Evolutionary conservation across 2,888 invertebrate genomes (phyloP), one percentile per base, ranked within the genome.

Genomic region (Eristalinus aeneus): DNA sequence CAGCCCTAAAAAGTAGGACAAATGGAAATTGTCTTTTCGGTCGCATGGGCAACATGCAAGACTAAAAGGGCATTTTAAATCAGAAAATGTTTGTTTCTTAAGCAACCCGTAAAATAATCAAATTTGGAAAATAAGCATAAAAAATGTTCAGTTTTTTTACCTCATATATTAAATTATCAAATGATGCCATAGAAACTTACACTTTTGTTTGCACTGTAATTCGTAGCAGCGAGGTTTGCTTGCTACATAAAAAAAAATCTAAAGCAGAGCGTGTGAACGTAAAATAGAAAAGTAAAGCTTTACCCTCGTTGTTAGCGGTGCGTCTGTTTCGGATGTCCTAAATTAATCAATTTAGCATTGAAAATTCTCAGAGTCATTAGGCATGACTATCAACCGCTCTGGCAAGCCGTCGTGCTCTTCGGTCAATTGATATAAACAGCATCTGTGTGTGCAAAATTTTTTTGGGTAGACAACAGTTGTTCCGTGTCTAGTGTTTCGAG

Each of bases 271-370:
- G 46, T 46, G 46, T 16, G 46, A 16, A 46, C 16, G 16, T 46
- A 16, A 46, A 46, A 6, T n/a, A 46, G n/a, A 16, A 46, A 46
- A n/a, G 5, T 1, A 1, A 39, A 20, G 8, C n/a, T 8, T 46
- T 16, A 46, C 46, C 46, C 46, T 27, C 46, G 16, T 16, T 16
- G 16, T 46, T 16, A 46, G 8, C 46, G 16, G 46, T 1, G 46
- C 63, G 39, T 31, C 46, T 27, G 39, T 60, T 16, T 73, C 60
- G 79, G 72, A 72, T 34, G 61, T 67, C 23, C 54, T 63, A 73
- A 79, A 79, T 73, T 79, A 79, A 73, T 53, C 67, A 79, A 79
- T 73, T 79, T 68, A 79, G 32, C 53, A 63, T 39, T 65, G 78
- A 72, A 72, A 46, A 67, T 46, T 73, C 53, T 32, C 79, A 79